phyloP scores from a whole-genome alignment of 2,113 vertebrate genomes.

The Harpagus bidentatus region DNA sequence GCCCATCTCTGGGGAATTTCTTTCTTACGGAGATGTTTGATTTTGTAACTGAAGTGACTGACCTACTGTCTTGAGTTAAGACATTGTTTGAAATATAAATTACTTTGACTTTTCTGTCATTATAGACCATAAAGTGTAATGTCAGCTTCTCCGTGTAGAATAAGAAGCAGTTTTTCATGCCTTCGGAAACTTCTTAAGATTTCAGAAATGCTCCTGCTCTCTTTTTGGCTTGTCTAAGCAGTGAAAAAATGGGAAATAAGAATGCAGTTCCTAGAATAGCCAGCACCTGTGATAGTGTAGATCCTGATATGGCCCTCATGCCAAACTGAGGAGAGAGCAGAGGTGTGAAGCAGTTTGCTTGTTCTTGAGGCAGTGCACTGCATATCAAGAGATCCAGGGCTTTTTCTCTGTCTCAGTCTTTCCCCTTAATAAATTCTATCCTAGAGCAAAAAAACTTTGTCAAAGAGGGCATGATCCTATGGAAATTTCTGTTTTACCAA shows the following conservation, averaged over 20 bases:
- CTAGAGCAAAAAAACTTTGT: not conserved
- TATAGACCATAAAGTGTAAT: not conserved
- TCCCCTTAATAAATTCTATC: not conserved
- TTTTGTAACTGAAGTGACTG: not conserved
- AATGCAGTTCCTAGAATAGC: not conserved
- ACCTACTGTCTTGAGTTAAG: not conserved
- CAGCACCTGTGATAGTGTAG: not conserved
- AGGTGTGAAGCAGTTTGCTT: not conserved
- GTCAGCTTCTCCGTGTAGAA: not conserved
- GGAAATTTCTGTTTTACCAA: not conserved
- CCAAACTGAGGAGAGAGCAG: not conserved
- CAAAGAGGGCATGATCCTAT: not conserved
- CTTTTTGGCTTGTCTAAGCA: not conserved
- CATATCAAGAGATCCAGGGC: not conserved
- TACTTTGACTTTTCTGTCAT: not conserved
- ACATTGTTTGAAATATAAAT: not conserved
- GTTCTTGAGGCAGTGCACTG: not conserved
- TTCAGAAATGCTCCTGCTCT: not conserved
- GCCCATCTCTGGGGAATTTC: not conserved
- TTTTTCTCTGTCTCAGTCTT: not conserved
- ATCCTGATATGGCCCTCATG: not conserved
- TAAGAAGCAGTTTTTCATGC: not conserved
- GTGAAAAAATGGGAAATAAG: not conserved
- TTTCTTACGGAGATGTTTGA: not conserved
- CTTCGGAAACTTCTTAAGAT: not conserved